Conservation (phyloP, 2,888 invertebrate species). For the Crioceris asparagi region DNA sequence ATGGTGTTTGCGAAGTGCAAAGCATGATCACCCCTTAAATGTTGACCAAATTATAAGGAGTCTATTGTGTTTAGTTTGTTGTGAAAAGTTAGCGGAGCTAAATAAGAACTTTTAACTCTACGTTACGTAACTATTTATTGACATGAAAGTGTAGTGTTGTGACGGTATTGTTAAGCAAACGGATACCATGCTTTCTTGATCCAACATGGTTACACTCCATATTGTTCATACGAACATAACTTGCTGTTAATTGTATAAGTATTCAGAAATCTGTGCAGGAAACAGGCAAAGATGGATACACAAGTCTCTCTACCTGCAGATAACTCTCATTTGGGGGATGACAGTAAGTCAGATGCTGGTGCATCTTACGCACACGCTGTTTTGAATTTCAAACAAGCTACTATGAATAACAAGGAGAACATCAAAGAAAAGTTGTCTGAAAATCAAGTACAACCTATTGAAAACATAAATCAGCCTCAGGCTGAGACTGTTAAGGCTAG, state of each 20-base stretch:
- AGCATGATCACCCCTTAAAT: too few species aligned
- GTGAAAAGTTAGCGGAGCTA: too few species aligned
- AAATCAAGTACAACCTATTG: slow-evolving; percentile 12
- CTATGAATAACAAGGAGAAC: slow-evolving; percentile 30
- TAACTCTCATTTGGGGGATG: slow-evolving; percentile 24
- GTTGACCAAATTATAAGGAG: too few species aligned
- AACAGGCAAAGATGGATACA: slow-evolving; percentile 29
- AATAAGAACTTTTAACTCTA: too few species aligned
- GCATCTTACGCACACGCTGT: slow-evolving; percentile 63
- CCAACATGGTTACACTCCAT: slow-evolving; percentile 38
- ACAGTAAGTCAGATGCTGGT: slow-evolving; percentile 38
- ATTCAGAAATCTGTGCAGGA: too few species aligned
- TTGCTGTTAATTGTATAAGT: slow-evolving; percentile 21
- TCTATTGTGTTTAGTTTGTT: too few species aligned
- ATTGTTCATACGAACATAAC: slow-evolving; percentile 30
- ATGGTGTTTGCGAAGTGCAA: too few species aligned
- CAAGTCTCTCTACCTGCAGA: slow-evolving; percentile 26
- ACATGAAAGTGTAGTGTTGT: slow-evolving; percentile 19
- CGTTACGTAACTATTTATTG: slow-evolving; percentile 16
- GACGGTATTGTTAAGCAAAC: slow-evolving; percentile 11
- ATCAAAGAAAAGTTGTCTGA: slow-evolving; percentile 22
- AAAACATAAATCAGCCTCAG: slow-evolving; percentile 14
- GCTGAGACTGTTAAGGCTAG: slow-evolving; percentile 17
- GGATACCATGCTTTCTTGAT: slow-evolving; percentile 36
- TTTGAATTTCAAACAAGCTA: slow-evolving; percentile 44